A percentile compares a stretch with the other conserved stretches of the same genome.
These are phyloP conservation scores for Vulpes lagopus DNA, from an alignment of 2,113 vertebrate species.

Conservation along the genomic window DNA sequence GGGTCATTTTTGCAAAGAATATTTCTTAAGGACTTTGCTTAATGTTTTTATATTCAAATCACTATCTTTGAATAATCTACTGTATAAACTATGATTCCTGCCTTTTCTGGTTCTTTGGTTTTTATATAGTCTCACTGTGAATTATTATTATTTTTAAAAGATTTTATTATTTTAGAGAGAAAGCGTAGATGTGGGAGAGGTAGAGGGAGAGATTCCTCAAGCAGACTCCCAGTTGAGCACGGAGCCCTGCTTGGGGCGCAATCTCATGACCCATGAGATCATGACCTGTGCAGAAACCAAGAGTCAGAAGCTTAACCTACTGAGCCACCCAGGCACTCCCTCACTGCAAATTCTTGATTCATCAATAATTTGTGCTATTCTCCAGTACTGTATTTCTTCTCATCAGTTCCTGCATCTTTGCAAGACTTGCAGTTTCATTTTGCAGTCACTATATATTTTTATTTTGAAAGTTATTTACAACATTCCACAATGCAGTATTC, in stretches of 20 bases:
- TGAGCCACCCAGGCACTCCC: neutral
- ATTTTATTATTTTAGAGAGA: neutral
- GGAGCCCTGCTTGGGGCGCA: neutral
- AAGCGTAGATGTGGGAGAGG: neutral
- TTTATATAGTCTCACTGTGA: neutral
- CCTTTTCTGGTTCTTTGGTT: neutral
- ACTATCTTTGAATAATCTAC: slow-evolving; percentile 2
- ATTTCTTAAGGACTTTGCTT: neutral
- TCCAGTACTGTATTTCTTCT: neutral
- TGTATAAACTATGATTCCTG: neutral
- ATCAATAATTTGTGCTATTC: neutral
- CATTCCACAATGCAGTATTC: neutral
- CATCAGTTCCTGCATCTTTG: neutral
- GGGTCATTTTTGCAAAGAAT: slow-evolving; percentile 1
- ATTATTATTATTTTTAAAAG: neutral
- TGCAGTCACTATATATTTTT: slow-evolving; percentile 25
- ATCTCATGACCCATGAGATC: neutral
- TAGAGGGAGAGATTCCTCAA: neutral
- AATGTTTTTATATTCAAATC: slow-evolving; percentile 39
- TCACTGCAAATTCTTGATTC: slow-evolving; percentile 17
- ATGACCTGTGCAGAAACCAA: neutral
- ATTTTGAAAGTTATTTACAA: neutral
- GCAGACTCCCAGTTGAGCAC: neutral
- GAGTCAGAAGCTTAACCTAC: neutral
- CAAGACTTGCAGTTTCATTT: slow-evolving; percentile 38